phyloP scores from a whole-genome alignment of 2,888 invertebrate genomes.

The Drosophila flavopinicola region DNA sequence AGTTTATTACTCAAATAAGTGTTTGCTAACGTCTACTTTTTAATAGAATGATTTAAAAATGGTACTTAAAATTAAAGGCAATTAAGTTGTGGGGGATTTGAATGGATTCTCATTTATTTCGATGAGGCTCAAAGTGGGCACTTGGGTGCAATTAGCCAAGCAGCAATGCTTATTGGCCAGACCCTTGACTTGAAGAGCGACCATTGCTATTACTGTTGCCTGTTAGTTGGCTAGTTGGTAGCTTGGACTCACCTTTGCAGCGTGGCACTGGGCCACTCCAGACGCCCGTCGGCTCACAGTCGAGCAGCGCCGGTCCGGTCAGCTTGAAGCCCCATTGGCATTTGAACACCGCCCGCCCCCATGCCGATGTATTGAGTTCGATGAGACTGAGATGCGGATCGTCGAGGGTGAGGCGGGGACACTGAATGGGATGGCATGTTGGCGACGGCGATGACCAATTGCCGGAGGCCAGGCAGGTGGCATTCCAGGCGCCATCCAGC shows the following conservation, averaged over 20 bases:
- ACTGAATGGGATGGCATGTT: constrained; percentile 90
- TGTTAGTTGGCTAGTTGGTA: too few relatives aligned
- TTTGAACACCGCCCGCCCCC: constrained; percentile 91
- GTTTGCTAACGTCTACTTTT: background rate
- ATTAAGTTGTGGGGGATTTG: background rate
- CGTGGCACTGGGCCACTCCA: constrained; percentile 92
- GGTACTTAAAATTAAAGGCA: background rate
- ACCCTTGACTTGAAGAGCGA: too few relatives aligned
- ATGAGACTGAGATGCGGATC: constrained; percentile 90
- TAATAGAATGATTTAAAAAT: background rate
- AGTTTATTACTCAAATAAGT: background rate
- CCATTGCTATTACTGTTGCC: too few relatives aligned
- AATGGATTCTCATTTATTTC: background rate
- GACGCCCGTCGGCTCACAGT: constrained; percentile 91
- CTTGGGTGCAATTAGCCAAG: background rate
- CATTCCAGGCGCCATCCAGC: constrained; percentile 90
- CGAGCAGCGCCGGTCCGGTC: constrained; percentile 90
- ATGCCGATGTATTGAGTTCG: constrained; percentile 92
- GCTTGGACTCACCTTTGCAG: constrained; percentile 88
- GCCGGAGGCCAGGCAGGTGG: constrained; percentile 93
- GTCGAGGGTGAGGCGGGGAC: constrained; percentile 88
- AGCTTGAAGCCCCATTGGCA: constrained; percentile 94
- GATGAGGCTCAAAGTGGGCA: background rate
- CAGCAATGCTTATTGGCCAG: background rate
- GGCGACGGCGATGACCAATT: constrained; percentile 92